These are phyloP conservation scores for Globicephala melas DNA, from an alignment of 2,113 vertebrate genomes.

Conservation along the genomic window DNA sequence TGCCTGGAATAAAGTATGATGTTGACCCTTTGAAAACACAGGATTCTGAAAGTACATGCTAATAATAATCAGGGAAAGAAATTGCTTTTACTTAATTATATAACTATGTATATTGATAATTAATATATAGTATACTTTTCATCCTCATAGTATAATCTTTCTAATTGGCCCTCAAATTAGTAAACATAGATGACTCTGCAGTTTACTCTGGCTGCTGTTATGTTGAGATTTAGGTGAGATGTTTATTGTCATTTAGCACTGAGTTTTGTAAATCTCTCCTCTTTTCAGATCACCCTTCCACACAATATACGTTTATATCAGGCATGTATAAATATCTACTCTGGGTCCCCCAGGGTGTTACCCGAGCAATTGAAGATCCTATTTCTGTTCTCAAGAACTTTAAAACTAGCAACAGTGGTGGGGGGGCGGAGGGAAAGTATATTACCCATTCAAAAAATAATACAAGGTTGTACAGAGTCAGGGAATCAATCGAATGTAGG, in stretches of 20 bases:
- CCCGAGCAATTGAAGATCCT: neutral
- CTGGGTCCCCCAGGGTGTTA: neutral
- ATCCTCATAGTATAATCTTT: neutral
- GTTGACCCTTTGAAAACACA: neutral
- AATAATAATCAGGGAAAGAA: neutral
- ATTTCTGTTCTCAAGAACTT: neutral
- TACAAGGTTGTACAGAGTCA: neutral
- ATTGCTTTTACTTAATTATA: neutral
- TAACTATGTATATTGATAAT: neutral
- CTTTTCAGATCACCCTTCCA: neutral
- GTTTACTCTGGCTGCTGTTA: neutral
- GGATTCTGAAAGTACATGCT: neutral
- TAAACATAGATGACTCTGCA: neutral
- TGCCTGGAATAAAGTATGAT: neutral
- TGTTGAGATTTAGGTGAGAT: neutral
- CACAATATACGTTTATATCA: neutral
- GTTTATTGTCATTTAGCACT: neutral
- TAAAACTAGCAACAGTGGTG: neutral
- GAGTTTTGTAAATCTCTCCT: neutral
- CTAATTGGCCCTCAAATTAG: neutral
- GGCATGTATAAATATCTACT: neutral
- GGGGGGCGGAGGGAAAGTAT: rapidly evolving
- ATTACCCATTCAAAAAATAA: neutral
- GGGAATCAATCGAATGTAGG: neutral
- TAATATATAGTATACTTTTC: neutral